phyloP scores from a whole-genome alignment of 2,113 vertebrate species.

The Sylvietta virens region DNA sequence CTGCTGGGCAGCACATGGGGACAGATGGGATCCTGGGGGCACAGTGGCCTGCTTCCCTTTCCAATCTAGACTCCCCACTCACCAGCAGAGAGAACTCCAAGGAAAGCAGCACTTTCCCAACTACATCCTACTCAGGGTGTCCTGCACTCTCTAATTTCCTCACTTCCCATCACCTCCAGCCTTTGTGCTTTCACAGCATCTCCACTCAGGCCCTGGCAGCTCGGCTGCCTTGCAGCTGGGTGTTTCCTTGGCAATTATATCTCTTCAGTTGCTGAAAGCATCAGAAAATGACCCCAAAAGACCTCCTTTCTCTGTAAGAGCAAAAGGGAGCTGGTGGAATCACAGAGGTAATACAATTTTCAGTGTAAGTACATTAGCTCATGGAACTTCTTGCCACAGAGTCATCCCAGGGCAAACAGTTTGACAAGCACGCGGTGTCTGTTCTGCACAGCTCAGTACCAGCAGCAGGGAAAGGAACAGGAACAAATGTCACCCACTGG shows the following conservation, averaged over 20 bases:
- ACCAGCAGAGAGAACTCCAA: neutral
- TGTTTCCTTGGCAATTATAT: neutral
- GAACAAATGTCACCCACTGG: neutral
- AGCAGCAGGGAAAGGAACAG: neutral
- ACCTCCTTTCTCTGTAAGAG: neutral
- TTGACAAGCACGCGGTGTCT: neutral
- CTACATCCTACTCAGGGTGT: neutral
- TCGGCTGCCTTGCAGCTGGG: neutral
- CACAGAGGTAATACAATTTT: neutral
- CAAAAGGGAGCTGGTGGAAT: neutral
- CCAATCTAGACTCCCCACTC: neutral
- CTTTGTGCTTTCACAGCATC: neutral
- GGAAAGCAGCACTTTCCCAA: neutral
- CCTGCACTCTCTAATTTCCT: neutral
- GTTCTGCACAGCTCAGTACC: neutral
- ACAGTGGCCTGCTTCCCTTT: neutral
- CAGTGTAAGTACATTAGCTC: neutral
- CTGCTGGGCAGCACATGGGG: neutral
- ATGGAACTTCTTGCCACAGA: neutral
- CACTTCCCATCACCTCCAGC: neutral
- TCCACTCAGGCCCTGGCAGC: neutral
- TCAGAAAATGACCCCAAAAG: neutral
- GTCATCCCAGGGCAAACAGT: conserved; percentile 2
- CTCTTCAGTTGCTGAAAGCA: conserved; percentile 1
- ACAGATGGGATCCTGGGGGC: neutral